A percentile compares a stretch with the other conserved stretches of the same genome.
Conservation (phyloP, 2,113 vertebrate species). For the Synchiropus splendidus region DNA sequence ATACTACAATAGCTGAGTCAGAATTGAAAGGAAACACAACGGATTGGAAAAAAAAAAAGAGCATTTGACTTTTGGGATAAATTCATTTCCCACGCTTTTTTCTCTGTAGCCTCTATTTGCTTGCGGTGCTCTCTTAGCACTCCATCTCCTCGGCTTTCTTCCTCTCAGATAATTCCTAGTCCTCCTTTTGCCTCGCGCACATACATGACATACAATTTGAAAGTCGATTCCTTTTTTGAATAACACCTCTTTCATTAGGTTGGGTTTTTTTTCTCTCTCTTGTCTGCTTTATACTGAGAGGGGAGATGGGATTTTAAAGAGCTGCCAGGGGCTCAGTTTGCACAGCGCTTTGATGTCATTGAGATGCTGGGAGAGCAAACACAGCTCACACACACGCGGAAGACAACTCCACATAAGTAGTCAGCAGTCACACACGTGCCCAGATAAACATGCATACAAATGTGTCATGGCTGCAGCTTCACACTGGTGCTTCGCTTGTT, state of each 20-base stretch:
- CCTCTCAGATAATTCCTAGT: slow-evolving; percentile 14
- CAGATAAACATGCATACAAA: slow-evolving; percentile 26
- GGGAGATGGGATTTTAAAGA: slow-evolving; percentile 61
- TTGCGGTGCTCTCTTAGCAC: slow-evolving; percentile 56
- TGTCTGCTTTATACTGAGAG: slow-evolving; percentile 53
- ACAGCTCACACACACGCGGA: slow-evolving; percentile 17
- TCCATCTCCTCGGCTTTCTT: slow-evolving; percentile 21
- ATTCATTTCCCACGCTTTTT: too few relatives aligned
- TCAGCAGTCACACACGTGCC: slow-evolving; percentile 24
- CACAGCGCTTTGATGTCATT: slow-evolving; percentile 67
- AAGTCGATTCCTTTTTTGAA: slow-evolving; percentile 57
- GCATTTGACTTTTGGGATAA: too few relatives aligned
- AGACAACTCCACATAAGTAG: slow-evolving; percentile 48
- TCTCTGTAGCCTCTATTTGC: too few relatives aligned
- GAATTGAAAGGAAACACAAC: too few relatives aligned
- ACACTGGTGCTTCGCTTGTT: not conserved
- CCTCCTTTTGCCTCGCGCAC: slow-evolving; percentile 13
- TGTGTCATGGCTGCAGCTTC: not conserved
- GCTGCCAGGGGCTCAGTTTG: slow-evolving; percentile 66
- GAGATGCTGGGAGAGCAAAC: slow-evolving; percentile 59
- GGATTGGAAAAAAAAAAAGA: too few relatives aligned
- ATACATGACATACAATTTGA: slow-evolving; percentile 40
- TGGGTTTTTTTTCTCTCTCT: slow-evolving; percentile 53
- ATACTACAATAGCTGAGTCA: too few relatives aligned
- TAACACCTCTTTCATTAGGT: slow-evolving; percentile 60